These are phyloP conservation scores for Casuarius casuarius DNA, from an alignment of 2,113 vertebrate genomes.

Conservation along the genomic window DNA sequence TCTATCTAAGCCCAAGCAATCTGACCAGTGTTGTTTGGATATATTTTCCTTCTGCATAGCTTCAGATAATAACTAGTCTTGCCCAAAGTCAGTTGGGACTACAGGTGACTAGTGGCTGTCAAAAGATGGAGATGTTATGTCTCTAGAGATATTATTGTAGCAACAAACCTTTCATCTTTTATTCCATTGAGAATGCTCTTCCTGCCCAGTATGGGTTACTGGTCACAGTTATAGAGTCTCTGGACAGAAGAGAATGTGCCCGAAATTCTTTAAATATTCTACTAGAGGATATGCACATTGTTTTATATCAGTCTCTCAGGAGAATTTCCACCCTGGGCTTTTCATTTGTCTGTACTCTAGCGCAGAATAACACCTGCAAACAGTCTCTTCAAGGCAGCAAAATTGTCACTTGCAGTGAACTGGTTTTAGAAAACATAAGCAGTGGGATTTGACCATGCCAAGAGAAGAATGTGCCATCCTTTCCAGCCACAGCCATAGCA, in stretches of 20 bases:
- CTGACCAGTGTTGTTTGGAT: neutral
- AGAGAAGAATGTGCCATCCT: neutral
- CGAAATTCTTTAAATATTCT: neutral
- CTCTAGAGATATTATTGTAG: neutral
- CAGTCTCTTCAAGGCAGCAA: neutral
- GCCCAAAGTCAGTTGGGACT: neutral
- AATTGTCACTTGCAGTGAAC: neutral
- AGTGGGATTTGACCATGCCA: neutral
- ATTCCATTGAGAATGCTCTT: neutral
- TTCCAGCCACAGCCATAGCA: neutral
- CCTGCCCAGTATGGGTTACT: neutral
- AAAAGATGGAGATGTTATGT: neutral
- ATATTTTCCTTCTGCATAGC: neutral
- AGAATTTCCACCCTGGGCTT: neutral
- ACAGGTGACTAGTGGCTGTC: neutral
- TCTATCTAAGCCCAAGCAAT: neutral
- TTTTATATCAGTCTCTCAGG: neutral
- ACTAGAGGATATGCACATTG: neutral
- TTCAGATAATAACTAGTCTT: neutral
- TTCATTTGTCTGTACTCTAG: neutral
- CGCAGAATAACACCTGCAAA: neutral
- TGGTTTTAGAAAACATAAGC: neutral
- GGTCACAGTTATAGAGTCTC: neutral
- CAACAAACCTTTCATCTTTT: constrained; percentile 3
- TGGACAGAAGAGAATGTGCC: neutral